phyloP scores from a whole-genome alignment of 2,888 invertebrate species.

The Euzophera pinguis region DNA sequence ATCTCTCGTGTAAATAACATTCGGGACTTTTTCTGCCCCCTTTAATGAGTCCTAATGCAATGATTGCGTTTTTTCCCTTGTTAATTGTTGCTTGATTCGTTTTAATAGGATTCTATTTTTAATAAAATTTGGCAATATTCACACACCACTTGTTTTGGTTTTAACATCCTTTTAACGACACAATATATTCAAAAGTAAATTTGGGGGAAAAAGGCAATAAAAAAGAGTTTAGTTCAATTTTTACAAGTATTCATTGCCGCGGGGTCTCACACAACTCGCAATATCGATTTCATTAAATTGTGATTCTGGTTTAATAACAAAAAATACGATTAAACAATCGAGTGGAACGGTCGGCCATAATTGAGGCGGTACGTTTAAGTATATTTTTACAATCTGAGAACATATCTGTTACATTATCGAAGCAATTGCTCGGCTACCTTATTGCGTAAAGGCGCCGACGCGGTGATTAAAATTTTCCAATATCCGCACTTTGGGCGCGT shows the following conservation, averaged over 20 bases:
- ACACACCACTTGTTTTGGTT: too few relatives aligned
- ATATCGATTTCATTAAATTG: constrained; percentile 8
- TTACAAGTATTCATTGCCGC: neutral
- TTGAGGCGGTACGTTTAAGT: constrained; percentile 46
- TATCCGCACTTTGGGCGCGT: constrained; percentile 39
- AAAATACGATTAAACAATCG: constrained; percentile 34
- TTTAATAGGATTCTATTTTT: neutral
- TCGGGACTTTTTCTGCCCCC: constrained; percentile 2
- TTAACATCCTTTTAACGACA: too few relatives aligned
- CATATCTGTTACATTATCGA: constrained; percentile 31
- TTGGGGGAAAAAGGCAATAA: too few relatives aligned
- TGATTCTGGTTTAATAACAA: constrained; percentile 4
- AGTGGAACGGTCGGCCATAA: constrained; percentile 40
- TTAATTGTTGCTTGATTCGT: constrained; percentile 3
- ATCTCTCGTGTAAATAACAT: constrained; percentile 11
- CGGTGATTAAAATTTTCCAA: constrained; percentile 62
- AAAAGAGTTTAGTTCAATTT: too few relatives aligned
- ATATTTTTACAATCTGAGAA: constrained; percentile 52
- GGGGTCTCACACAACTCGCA: neutral
- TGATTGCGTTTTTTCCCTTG: neutral
- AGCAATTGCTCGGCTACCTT: constrained; percentile 20
- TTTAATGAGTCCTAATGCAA: constrained; percentile 2
- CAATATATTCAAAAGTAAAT: too few relatives aligned
- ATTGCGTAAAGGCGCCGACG: constrained; percentile 50
- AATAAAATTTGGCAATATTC: neutral